Evolutionary conservation across 2,113 vertebrate genomes (phyloP), one percentile per base, ranked within the genome.

Genomic region (Lampris incognitus): DNA sequence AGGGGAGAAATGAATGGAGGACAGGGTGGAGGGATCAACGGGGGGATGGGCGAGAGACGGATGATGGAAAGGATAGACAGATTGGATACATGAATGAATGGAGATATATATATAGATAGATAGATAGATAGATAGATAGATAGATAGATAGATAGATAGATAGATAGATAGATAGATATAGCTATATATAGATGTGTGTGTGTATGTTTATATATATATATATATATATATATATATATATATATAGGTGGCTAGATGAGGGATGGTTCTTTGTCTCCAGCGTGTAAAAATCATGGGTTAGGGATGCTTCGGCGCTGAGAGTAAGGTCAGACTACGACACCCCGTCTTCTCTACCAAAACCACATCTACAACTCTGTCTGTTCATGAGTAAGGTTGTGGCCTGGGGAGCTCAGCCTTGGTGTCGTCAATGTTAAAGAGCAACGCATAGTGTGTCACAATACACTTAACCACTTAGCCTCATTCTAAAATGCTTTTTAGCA

Each of bases 21-120:
- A 66, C 81, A 62, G 67, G 50, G 72, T 67, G n/a, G 58, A 52
- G 2, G 72, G 82, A 74, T 79, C 78, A 86, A 80, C 63, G 57
- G 54, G 52, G 60, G 52, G 60, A 48, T 56, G 58, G 49, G 54
- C 56, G 58, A 74, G 83, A 54, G 75, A 69, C 11, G 58, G 52
- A 76, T 57, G 67, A 57, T 62, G 65, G 3, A 71, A 69, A 38
- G 5, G 56, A 49, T 40, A 36, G 41, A 57, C 13, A 51, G 24
- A 59, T 4, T 38, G 24, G 50, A 75, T n/a, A 24, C 9, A 4
- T 49, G 44, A 42, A 70, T 11, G 38, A 3, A 59, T 59, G 48
- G 6, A 38, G 13, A 6, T 41, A 52, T 11, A 8, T 7, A 61
- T 1, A 52, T 11, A 8, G 11, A 61, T 1, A 36, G 5, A 36